phyloP scores from a whole-genome alignment of 2,113 vertebrate genomes.

The Alaudala cheleensis region DNA sequence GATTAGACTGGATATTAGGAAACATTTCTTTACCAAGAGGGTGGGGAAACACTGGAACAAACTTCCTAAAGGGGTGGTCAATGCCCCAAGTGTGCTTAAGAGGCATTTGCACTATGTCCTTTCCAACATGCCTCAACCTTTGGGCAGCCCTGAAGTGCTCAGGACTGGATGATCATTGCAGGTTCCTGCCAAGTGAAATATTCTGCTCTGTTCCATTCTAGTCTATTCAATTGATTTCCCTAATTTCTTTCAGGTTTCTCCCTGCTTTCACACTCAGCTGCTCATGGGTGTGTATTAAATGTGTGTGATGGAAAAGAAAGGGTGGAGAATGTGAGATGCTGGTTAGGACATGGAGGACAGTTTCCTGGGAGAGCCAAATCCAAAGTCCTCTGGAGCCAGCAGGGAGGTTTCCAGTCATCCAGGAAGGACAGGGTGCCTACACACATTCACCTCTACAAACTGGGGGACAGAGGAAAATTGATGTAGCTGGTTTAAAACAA shows the following conservation, averaged over 20 bases:
- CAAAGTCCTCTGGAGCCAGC: not conserved
- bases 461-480: not conserved
- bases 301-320: not conserved
- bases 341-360: not conserved
- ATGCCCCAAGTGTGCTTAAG: rapidly evolving
- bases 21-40: not conserved
- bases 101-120: not conserved
- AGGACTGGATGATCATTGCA: not conserved
- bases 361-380: not conserved
- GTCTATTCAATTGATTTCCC: not conserved
- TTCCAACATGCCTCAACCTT: not conserved
- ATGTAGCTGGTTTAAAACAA: not conserved
- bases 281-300: not conserved
- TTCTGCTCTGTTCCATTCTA: not conserved
- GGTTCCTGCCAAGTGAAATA: not conserved
- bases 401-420: not conserved
- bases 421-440: not conserved
- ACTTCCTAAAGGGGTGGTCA: not conserved
- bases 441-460: not conserved
- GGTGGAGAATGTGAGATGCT: not conserved
- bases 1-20: not conserved
- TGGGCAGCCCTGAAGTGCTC: not conserved
- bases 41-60: not conserved
- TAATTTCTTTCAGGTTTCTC: not conserved
- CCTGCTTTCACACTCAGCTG: not conserved